Evolutionary conservation across 2,797 vertebrate species (phyloP).

Genomic region (Danio jaintianensis): DNA sequence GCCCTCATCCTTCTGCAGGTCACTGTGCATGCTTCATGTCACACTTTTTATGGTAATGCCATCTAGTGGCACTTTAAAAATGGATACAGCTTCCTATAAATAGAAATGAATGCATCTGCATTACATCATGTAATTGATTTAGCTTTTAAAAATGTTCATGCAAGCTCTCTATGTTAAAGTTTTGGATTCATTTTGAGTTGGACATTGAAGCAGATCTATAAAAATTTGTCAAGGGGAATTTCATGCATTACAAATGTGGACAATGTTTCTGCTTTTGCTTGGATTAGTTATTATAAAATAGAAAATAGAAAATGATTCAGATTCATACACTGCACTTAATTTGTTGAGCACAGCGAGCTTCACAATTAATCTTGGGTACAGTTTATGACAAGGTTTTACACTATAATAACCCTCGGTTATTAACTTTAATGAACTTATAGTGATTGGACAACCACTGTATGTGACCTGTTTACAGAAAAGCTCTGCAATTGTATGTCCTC

Average conservation of each 20-base stretch:
- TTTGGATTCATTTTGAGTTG: not conserved
- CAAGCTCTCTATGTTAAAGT: not conserved
- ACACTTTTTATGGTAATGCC: conserved; percentile 20
- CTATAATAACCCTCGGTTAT: too few species aligned
- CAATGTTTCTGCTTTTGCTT: not conserved
- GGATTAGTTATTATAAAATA: not conserved
- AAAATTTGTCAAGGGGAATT: not conserved
- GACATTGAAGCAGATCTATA: not conserved
- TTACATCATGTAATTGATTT: not conserved
- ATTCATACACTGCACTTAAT: not conserved
- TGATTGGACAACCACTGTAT: too few species aligned
- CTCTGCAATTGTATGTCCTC: too few species aligned
- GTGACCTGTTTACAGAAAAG: too few species aligned
- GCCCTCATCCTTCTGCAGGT: not conserved
- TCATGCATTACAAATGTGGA: not conserved
- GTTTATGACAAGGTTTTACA: too few species aligned
- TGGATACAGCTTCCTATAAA: not conserved
- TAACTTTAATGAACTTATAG: too few species aligned
- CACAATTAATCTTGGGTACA: too few species aligned
- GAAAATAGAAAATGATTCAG: not conserved
- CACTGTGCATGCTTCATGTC: not conserved
- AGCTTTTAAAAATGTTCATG: not conserved
- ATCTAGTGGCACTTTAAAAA: conserved; percentile 10
- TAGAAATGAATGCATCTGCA: not conserved
- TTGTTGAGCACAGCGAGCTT: not conserved